Percentiles rank a stretch among this genome's conserved stretches.
Evolutionary conservation across 2,797 vertebrate species (phyloP).

Genomic region (Cynodonichthys magdalenae): DNA sequence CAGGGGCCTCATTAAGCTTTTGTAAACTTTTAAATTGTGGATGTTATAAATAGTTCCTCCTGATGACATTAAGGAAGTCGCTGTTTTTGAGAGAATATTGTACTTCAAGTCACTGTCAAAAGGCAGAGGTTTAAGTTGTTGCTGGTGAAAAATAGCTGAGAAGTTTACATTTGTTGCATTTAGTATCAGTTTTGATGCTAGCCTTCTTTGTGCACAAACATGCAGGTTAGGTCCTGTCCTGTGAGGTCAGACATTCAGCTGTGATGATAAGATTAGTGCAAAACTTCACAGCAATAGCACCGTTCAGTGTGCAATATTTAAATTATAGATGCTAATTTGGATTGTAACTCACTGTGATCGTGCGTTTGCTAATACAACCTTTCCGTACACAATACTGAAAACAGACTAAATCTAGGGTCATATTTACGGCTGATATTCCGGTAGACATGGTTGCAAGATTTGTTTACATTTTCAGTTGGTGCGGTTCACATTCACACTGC

Average conservation of each 20-base stretch:
- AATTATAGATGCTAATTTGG: neutral
- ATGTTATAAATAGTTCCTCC: constrained; percentile 38
- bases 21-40: constrained; percentile 34
- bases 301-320: neutral
- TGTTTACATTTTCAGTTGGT: too few relatives aligned
- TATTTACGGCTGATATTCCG: too few relatives aligned
- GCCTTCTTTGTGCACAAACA: neutral
- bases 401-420: neutral
- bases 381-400: neutral
- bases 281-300: neutral
- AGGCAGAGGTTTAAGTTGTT: neutral
- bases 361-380: neutral
- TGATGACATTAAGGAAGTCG: constrained; percentile 19
- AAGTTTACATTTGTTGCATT: neutral
- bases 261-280: neutral
- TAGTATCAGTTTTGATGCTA: neutral
- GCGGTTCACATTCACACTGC: too few relatives aligned
- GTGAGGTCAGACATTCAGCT: neutral
- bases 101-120: constrained; percentile 1
- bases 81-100: constrained; percentile 9
- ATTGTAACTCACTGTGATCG: constrained; percentile 1
- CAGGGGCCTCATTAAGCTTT: constrained; percentile 51
- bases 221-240: neutral
- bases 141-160: neutral
- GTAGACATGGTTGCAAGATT: too few relatives aligned